These are phyloP conservation scores for Callospermophilus lateralis DNA, from an alignment of 2,113 vertebrate species.

Conservation along the genomic window DNA sequence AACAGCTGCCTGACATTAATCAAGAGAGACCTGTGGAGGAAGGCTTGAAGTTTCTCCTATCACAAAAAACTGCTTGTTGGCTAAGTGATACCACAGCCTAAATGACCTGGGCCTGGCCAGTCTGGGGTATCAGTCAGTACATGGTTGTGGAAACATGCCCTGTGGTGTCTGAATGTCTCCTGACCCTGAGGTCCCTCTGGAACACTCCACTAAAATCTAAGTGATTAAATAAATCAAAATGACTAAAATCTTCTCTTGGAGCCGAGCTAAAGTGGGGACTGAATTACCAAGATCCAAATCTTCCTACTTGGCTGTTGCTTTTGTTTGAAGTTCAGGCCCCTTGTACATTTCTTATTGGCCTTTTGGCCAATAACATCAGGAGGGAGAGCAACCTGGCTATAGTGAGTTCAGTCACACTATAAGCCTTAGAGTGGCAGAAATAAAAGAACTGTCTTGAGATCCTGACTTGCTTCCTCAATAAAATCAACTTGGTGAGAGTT, in stretches of 20 bases:
- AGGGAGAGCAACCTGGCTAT: neutral
- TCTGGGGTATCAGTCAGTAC: neutral
- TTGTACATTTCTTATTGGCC: neutral
- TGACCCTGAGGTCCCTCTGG: neutral
- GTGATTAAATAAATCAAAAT: neutral
- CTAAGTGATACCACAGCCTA: neutral
- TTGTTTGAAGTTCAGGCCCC: neutral
- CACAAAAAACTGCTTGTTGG: conserved; percentile 1
- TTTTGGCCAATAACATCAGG: neutral
- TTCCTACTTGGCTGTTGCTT: neutral
- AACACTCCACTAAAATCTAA: neutral
- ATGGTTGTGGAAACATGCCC: conserved; percentile 1
- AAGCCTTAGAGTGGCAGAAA: neutral
- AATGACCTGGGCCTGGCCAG: neutral
- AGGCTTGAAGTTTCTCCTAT: conserved; percentile 15
- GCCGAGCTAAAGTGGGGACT: neutral
- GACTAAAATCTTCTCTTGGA: neutral
- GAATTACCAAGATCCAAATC: neutral
- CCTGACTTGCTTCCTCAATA: neutral
- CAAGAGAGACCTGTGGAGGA: neutral
- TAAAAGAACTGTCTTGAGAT: neutral
- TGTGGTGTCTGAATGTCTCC: neutral
- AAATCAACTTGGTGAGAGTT: neutral
- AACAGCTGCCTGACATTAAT: conserved; percentile 23
- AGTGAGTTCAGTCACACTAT: neutral